Evolutionary conservation across 2,888 invertebrate genomes (phyloP), one percentile per base, ranked within the genome.

Genomic region (Eristalis arbustorum): DNA sequence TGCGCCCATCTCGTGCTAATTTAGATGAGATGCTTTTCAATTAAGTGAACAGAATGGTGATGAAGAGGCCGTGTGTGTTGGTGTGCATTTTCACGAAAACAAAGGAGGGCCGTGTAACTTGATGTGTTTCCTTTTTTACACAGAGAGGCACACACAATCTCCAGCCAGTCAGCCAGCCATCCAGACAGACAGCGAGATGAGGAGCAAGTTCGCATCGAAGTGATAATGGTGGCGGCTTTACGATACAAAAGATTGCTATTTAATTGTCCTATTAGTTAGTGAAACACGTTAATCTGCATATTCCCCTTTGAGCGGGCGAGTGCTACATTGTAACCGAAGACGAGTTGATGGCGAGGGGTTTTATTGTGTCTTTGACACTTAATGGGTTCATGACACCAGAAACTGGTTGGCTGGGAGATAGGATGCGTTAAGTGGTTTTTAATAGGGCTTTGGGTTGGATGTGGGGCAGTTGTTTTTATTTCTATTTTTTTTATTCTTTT

Each of bases 21-120:
- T 87, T 83, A 87, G 82, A 87, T 87, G 87, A 83, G 87, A 87
- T 87, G 83, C 87, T 83, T 87, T 87, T 87, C 87, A 87, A 87
- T 87, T 79, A 87, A 78, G 83, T 79, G 75, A 74, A 83, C 83
- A 83, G 74, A 78, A 78, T 72, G 73, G 37, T 78, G 87, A 87
- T 71, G 78, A 42, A 83, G 83, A 83, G 87, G 77, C 49, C 18
- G 49, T 49, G 18, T 49, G 59, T 61, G n/a, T n/a, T n/a, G n/a
- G n/a, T n/a, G n/a, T n/a, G n/a, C n/a, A n/a, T n/a, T n/a, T n/a
- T n/a, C n/a, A n/a, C n/a, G n/a, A 57, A 78, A 66, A 85, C 67
- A 75, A 81, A 77, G 59, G 64, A n/a, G n/a, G 76, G 6, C 10
- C 6, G 8, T 23, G 14, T 64, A n/a, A 22, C 14, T 40, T 73